A percentile compares a stretch with the other conserved stretches of the same genome.
Conservation (phyloP, 2,888 invertebrate species). For the Stenurella melanura region DNA sequence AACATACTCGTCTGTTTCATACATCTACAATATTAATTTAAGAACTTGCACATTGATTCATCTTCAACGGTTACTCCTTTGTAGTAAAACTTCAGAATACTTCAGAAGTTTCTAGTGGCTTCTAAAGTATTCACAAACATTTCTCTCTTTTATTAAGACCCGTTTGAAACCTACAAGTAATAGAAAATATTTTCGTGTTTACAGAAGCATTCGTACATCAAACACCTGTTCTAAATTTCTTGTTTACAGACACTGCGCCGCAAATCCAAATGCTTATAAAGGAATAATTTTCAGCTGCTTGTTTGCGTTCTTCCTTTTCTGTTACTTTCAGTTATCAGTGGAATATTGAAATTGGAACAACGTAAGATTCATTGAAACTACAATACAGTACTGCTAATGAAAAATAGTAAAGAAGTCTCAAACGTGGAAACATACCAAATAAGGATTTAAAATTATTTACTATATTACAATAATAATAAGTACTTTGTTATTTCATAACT, state of each 20-base stretch:
- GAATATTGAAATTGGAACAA: background rate
- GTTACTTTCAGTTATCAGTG: background rate
- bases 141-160: conserved; percentile 1
- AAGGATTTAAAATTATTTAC: too few relatives aligned
- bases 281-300: conserved; percentile 14
- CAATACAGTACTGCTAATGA: background rate
- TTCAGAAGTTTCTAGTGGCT: conserved; percentile 10
- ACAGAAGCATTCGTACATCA: conserved; percentile 17
- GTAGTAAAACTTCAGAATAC: conserved; percentile 7
- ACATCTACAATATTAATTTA: background rate
- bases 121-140: conserved; percentile 26
- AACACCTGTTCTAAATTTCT: conserved; percentile 21
- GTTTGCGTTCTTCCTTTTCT: background rate
- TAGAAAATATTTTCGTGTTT: conserved; percentile 28
- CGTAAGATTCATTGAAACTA: too few relatives aligned
- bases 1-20: background rate
- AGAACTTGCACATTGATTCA: conserved; percentile 51
- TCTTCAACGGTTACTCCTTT: background rate
- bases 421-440: too few relatives aligned
- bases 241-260: background rate
- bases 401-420: too few relatives aligned
- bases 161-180: conserved; percentile 1
- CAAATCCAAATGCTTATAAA: background rate
- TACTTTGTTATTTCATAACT: too few relatives aligned
- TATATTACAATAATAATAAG: too few relatives aligned